Evolutionary conservation across 2,113 vertebrate species (phyloP).

Genomic region (Thryonomys swinderianus): DNA sequence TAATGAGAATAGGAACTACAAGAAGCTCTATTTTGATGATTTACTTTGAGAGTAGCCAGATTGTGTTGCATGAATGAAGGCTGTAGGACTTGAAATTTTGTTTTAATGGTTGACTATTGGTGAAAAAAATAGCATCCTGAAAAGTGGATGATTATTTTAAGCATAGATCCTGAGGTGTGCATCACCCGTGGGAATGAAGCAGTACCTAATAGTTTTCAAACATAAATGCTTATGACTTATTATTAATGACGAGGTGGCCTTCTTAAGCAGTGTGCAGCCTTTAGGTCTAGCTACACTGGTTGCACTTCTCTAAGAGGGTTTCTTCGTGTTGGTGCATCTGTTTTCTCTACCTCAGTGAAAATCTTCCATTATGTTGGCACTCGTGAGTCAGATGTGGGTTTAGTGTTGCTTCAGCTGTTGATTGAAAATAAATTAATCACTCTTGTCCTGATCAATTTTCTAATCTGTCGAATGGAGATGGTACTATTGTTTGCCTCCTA

Average conservation of each 20-base stretch:
- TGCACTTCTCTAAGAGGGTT: background rate
- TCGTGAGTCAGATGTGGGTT: background rate
- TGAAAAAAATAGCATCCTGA: background rate
- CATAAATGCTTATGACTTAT: background rate
- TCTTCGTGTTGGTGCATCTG: background rate
- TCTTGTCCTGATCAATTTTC: background rate
- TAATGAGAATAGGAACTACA: slow-evolving; percentile 15
- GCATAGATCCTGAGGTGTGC: background rate
- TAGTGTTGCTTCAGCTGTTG: background rate
- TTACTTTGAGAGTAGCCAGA: slow-evolving; percentile 33
- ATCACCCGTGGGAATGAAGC: background rate
- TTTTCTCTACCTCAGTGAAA: background rate
- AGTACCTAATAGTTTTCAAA: background rate
- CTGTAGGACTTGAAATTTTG: slow-evolving; percentile 23
- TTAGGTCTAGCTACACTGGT: background rate
- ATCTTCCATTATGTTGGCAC: background rate
- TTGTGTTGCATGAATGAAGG: background rate
- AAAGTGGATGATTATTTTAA: background rate
- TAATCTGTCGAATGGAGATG: slow-evolving; percentile 2
- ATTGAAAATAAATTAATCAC: background rate
- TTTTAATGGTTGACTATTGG: background rate
- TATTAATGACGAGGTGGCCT: background rate
- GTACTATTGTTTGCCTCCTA: background rate
- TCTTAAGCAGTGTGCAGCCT: background rate
- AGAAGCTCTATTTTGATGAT: background rate